These are phyloP conservation scores for Bradypus variegatus DNA, from an alignment of 2,797 vertebrate species.

Conservation along the genomic window DNA sequence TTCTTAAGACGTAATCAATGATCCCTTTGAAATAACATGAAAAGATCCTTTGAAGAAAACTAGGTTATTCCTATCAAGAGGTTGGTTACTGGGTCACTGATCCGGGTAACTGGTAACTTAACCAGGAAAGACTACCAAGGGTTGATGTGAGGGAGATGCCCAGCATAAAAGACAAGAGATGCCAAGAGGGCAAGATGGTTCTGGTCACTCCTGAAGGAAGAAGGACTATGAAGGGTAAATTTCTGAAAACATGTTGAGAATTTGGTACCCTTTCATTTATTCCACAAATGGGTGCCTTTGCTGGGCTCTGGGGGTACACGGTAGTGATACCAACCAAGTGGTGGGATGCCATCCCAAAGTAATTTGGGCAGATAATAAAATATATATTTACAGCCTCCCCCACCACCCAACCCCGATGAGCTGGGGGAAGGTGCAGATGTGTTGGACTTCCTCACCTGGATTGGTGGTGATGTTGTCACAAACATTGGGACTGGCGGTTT, in stretches of 20 bases:
- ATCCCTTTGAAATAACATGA: not conserved
- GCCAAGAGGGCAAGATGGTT: not conserved
- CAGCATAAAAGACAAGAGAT: not conserved
- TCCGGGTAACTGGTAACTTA: not conserved
- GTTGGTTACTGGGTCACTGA: not conserved
- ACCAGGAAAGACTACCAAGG: not conserved
- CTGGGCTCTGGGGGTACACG: not conserved
- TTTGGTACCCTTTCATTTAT: not conserved
- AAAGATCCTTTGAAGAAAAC: not conserved
- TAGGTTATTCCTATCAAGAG: not conserved
- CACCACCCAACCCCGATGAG: too few relatives aligned
- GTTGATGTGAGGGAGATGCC: not conserved
- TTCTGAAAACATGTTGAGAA: not conserved
- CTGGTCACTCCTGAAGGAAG: not conserved
- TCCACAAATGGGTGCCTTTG: not conserved
- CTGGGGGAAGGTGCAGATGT: too few relatives aligned
- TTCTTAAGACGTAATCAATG: not conserved
- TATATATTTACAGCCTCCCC: too few relatives aligned
- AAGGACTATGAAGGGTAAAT: not conserved
- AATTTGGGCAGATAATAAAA: too few relatives aligned
- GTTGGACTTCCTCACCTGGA: too few relatives aligned
- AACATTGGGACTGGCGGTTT: too few relatives aligned
- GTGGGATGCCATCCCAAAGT: too few relatives aligned
- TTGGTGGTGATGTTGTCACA: too few relatives aligned
- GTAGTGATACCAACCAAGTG: too few relatives aligned